These are phyloP conservation scores for Sapayoa aenigma DNA, from an alignment of 2,113 vertebrate genomes.

Conservation along the genomic window DNA sequence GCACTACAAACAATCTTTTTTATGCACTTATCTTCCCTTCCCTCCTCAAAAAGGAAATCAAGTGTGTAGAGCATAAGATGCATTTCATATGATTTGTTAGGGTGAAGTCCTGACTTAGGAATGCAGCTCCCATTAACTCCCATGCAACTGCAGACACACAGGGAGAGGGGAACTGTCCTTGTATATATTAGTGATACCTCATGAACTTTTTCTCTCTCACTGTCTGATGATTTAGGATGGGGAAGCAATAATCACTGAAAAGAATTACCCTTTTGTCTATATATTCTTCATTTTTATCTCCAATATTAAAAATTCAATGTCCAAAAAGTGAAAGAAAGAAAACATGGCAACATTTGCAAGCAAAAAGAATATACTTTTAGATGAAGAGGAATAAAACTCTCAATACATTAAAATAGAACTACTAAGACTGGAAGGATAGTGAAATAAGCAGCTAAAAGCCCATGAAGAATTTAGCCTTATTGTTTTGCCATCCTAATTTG, in stretches of 20 bases:
- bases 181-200: not conserved
- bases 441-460: not conserved
- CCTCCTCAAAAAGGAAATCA: not conserved
- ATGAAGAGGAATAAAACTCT: not conserved
- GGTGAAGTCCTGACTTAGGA: not conserved
- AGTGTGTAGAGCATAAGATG: not conserved
- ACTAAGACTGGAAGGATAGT: not conserved
- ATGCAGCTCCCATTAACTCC: not conserved
- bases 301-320: not conserved
- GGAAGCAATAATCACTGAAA: not conserved
- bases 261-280: not conserved
- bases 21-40: not conserved
- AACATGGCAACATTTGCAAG: not conserved
- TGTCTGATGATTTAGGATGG: not conserved
- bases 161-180: not conserved
- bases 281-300: not conserved
- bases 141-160: not conserved
- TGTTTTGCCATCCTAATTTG: not conserved
- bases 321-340: not conserved
- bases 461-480: not conserved
- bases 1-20: constrained; percentile 1
- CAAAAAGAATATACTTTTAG: not conserved
- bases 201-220: not conserved
- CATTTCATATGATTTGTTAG: not conserved
- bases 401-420: not conserved